Evolutionary conservation across 2,888 invertebrate species (phyloP), one percentile per base, ranked within the genome.

Genomic region (Cheilosia impressa): DNA sequence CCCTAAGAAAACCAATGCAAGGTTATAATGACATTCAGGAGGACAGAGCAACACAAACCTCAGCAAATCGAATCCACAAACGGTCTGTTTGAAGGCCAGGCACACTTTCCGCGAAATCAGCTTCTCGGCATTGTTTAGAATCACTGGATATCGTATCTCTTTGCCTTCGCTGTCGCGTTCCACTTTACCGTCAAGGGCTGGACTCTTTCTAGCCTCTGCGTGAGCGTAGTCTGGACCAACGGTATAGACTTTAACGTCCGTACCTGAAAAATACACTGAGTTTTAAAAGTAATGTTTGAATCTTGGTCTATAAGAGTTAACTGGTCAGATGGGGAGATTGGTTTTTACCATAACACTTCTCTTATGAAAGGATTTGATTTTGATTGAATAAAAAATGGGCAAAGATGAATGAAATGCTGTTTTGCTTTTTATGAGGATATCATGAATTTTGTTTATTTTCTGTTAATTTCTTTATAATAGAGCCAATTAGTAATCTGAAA

Each of bases 191-290:
- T 99, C 99, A 15, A 99, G 93, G 0, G 99, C 99, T 0, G 99
- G 99, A 76, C 99, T 99, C 92, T 99, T 99, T 72, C 99, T 94
- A 0, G 99, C 99, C 92, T 99, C 99, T 0, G 99, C 99, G 93
- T 99, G 99, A 3, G 99, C 99, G 92, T 99, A 99, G 93, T 99
- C 99, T 0, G 99, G 99, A 0, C 99, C 99, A 34, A 99, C 99
- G 0, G 99, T 99, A 92, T 99, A 99, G 31, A 99, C 99, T 93
- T 96, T 95, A 58, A 95, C 95, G 88, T 95, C 94, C 58, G 94
- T 94, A 88, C 94, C 96, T 96, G 92, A 87, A 91, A 91, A 90
- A 88, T 92, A 92, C 81, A 92, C 92, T 92, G 90, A 92, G 91
- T 91, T 91, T 92, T 92, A 91, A 91, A 91, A 91, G 91, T 91